Evolutionary conservation across 2,888 invertebrate species (phyloP).

Genomic region (Nezara viridula): DNA sequence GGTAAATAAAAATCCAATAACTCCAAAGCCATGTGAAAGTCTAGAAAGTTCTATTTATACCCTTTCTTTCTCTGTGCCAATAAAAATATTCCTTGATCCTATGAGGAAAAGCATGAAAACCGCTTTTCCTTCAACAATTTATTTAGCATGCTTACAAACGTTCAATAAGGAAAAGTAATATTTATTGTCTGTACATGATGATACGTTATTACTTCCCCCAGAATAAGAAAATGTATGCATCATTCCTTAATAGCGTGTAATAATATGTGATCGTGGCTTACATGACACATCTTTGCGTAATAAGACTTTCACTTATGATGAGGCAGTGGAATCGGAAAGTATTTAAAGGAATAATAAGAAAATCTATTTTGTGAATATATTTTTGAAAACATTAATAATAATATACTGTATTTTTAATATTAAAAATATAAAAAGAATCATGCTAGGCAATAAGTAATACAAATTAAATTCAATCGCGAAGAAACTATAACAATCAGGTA

Average conservation of each 20-base stretch:
- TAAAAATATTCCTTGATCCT: neutral
- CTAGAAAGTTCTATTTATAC: neutral
- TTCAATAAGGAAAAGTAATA: neutral
- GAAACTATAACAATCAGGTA: neutral
- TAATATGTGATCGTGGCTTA: constrained; percentile 5
- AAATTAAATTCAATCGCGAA: neutral
- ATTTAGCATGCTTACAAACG: neutral
- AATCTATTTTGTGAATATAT: neutral
- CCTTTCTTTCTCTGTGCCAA: neutral
- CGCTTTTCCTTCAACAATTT: neutral
- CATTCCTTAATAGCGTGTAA: constrained; percentile 19
- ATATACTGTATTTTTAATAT: neutral
- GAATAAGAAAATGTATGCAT: neutral
- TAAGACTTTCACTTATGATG: constrained; percentile 1
- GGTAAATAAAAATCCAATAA: neutral
- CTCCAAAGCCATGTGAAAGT: neutral
- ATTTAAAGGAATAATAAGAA: neutral
- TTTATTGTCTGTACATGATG: neutral
- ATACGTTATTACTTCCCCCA: neutral
- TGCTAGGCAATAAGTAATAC: neutral
- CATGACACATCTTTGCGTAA: constrained; percentile 34
- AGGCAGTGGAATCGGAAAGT: neutral
- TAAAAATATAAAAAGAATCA: neutral
- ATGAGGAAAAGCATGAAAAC: neutral
- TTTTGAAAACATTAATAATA: neutral